Conservation (phyloP, 2,888 invertebrate genomes). For the Andrena marginata region DNA sequence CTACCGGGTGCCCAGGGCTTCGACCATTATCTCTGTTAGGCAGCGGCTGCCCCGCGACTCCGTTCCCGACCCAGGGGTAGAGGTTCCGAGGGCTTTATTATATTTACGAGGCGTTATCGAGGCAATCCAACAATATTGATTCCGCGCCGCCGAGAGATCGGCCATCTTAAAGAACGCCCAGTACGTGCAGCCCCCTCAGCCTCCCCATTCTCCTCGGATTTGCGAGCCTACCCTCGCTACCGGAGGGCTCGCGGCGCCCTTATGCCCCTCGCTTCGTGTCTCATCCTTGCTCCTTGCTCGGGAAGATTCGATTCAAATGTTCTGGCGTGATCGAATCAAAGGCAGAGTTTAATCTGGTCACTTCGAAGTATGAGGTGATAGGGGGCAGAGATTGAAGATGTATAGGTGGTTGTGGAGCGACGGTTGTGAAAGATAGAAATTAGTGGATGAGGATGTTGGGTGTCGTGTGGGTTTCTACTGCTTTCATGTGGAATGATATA, state of each 20-base stretch:
- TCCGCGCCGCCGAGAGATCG: constrained; percentile 74
- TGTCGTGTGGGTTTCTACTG: too few species aligned
- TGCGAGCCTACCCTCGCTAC: constrained; percentile 46
- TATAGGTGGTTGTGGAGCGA: neutral
- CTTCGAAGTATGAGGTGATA: neutral
- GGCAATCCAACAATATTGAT: constrained; percentile 82
- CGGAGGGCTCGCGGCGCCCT: constrained; percentile 53
- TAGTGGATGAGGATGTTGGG: too few species aligned
- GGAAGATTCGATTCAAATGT: neutral
- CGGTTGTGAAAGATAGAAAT: too few species aligned
- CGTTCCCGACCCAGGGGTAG: constrained; percentile 44
- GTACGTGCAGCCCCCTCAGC: constrained; percentile 40
- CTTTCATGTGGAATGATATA: too few species aligned
- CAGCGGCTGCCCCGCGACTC: constrained; percentile 47
- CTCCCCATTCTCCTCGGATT: neutral
- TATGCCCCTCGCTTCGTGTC: constrained; percentile 24
- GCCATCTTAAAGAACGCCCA: constrained; percentile 72
- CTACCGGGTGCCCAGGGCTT: constrained; percentile 72
- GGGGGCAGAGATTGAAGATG: neutral
- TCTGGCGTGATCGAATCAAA: neutral
- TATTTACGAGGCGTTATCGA: constrained; percentile 83
- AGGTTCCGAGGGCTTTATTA: constrained; percentile 77
- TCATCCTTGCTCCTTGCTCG: neutral
- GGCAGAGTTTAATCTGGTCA: neutral
- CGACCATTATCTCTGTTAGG: constrained; percentile 76